phyloP scores from a whole-genome alignment of 1,140 invertebrate species.

The Drepana arcuata region DNA sequence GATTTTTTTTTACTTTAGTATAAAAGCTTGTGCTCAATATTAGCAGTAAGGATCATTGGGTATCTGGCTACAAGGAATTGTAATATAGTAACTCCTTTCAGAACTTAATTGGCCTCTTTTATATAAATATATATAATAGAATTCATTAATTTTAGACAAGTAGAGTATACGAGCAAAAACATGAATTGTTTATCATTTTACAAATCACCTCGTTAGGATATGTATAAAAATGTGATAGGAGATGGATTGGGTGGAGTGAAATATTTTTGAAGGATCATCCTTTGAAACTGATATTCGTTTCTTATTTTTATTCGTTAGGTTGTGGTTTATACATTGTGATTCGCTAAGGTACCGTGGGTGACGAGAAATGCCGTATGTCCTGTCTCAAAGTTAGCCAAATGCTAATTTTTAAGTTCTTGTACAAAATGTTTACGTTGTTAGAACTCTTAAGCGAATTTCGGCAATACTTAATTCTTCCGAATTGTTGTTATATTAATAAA shows the following conservation, averaged over 20 bases:
- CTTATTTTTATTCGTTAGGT: constrained; percentile 51
- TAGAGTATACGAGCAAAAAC: constrained; percentile 50
- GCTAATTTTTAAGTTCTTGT: constrained; percentile 51
- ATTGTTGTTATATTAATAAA: constrained; percentile 52
- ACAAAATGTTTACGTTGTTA: constrained; percentile 44
- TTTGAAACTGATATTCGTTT: constrained; percentile 35
- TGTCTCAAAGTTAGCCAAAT: constrained; percentile 60
- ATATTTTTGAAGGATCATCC: constrained; percentile 47
- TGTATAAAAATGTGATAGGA: constrained; percentile 57
- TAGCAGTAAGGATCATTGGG: constrained; percentile 44
- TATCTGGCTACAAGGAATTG: constrained; percentile 28
- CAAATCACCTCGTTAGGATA: constrained; percentile 26
- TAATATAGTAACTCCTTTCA: constrained; percentile 16
- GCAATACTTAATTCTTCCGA: constrained; percentile 65
- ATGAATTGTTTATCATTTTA: constrained; percentile 45
- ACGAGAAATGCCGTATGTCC: constrained; percentile 27
- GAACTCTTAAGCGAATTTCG: constrained; percentile 28
- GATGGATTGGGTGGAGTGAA: constrained; percentile 30
- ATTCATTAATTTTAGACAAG: too few species aligned
- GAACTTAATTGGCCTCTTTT: constrained; percentile 22
- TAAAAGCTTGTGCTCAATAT: constrained; percentile 69
- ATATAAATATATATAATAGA: too few species aligned
- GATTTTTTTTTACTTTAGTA: constrained; percentile 50
- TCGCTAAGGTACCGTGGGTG: constrained; percentile 20
- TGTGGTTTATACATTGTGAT: constrained; percentile 58